phyloP scores from a whole-genome alignment of 2,888 invertebrate genomes.

The Acanthosepion pharaonis region DNA sequence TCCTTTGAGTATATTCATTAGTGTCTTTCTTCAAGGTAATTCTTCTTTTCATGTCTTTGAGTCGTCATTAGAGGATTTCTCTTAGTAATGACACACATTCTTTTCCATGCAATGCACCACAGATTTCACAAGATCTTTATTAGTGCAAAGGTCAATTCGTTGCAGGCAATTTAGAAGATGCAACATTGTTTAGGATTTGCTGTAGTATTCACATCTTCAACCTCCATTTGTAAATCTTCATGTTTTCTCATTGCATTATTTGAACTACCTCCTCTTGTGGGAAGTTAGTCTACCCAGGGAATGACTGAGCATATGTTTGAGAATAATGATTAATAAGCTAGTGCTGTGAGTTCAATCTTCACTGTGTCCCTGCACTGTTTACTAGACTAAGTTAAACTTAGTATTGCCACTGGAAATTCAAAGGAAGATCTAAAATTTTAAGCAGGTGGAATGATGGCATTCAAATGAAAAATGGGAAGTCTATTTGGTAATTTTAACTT shows the following conservation, averaged over 20 bases:
- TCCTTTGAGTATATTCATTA: not conserved
- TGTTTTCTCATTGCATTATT: not conserved
- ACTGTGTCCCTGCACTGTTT: not conserved
- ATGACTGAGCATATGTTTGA: not conserved
- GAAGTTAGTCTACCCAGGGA: not conserved
- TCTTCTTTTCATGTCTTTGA: conserved; percentile 6
- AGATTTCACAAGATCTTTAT: not conserved
- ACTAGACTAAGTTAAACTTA: not conserved
- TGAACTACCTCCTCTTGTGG: not conserved
- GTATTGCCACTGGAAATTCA: too few species aligned
- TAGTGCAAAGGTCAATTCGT: not conserved
- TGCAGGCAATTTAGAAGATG: not conserved
- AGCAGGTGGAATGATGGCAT: too few species aligned
- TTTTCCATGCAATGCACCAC: not conserved
- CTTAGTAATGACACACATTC: not conserved
- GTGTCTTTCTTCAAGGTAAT: not conserved
- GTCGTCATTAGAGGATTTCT: not conserved
- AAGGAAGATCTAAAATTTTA: too few species aligned
- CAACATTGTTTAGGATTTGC: not conserved
- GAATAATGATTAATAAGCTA: not conserved
- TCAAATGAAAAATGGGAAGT: too few species aligned
- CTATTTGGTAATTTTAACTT: too few species aligned
- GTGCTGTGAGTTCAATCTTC: not conserved
- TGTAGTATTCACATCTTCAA: not conserved
- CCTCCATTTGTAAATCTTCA: not conserved